Percentiles rank a stretch among this genome's conserved stretches.
Conservation (phyloP, 2,888 invertebrate genomes). For the Leucozona laternaria region DNA sequence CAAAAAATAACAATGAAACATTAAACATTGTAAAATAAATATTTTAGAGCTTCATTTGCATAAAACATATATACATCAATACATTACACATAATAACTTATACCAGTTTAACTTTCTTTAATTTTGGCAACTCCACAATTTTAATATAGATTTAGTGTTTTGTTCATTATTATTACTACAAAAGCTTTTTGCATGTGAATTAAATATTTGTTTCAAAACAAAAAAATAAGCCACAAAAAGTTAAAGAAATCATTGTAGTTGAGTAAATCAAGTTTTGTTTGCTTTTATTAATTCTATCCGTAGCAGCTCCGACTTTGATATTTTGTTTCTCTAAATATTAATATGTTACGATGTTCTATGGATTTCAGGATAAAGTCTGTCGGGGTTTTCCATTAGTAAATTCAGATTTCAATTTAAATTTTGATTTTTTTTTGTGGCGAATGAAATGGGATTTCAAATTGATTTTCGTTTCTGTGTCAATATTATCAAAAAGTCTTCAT, state of each 20-base stretch:
- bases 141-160: not conserved
- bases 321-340: not conserved
- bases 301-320: not conserved
- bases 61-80: slow-evolving; percentile 4
- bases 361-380: no score
- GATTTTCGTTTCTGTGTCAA: no score
- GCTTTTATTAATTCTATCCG: not conserved
- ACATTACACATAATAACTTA: not conserved
- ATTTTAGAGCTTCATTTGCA: slow-evolving; percentile 1
- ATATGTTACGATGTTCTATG: no score
- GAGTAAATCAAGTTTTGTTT: not conserved
- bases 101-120: not conserved
- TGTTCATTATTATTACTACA: not conserved
- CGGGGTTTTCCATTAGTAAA: no score
- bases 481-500: no score
- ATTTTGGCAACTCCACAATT: slow-evolving; percentile 4
- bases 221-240: not conserved
- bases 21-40: not conserved
- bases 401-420: no score
- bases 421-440: no score
- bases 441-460: no score
- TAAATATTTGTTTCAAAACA: not conserved
- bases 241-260: not conserved
- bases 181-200: slow-evolving; percentile 34
- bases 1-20: not conserved